Conservation (phyloP, 2,888 invertebrate genomes). For the Drosophila merina region DNA sequence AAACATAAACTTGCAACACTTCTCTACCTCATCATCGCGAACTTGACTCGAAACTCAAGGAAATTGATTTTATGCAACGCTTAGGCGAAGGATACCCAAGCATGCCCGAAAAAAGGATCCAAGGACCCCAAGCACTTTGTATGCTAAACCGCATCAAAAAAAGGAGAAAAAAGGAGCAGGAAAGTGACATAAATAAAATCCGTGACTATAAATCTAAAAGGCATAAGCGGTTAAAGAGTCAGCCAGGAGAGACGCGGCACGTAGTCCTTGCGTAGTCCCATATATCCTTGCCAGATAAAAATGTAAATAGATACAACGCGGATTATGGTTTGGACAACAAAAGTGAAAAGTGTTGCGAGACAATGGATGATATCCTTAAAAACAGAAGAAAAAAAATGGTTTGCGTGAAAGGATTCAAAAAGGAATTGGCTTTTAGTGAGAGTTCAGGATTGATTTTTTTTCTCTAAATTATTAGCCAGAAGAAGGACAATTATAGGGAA, state of each 20-base stretch:
- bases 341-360: slow-evolving; percentile 60
- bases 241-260: slow-evolving; percentile 65
- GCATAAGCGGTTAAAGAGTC: slow-evolving; percentile 73
- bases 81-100: slow-evolving; percentile 8
- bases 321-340: slow-evolving; percentile 69
- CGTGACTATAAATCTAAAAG: slow-evolving; percentile 72
- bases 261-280: slow-evolving; percentile 38
- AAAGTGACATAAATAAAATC: slow-evolving; percentile 76
- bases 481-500: no score
- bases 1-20: slow-evolving; percentile 67
- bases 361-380: slow-evolving; percentile 19
- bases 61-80: slow-evolving; percentile 77
- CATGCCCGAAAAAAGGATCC: not conserved
- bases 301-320: slow-evolving; percentile 74
- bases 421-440: not conserved
- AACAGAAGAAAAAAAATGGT: no score
- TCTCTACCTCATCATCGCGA: slow-evolving; percentile 68
- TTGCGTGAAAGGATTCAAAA: not conserved
- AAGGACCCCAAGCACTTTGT: slow-evolving; percentile 30
- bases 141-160: slow-evolving; percentile 60
- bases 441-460: not conserved
- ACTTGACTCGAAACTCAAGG: slow-evolving; percentile 40
- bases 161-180: slow-evolving; percentile 46
- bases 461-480: no score
- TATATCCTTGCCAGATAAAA: slow-evolving; percentile 58